Base-by-base conservation (phyloP, 64 coral and sea anemone genomes). In the Pachyseris speciosa region DNA sequence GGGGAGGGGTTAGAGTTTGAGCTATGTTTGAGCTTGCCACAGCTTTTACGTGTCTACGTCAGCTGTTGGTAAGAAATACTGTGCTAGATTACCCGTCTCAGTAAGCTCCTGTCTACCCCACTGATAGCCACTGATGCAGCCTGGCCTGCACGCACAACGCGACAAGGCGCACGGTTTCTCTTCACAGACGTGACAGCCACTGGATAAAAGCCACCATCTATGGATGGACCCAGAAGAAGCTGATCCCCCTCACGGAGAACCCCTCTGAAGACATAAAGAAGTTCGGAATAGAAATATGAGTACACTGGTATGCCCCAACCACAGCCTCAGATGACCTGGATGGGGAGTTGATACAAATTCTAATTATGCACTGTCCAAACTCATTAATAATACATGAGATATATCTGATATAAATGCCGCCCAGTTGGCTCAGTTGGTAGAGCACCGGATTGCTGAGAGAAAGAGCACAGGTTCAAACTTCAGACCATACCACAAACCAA, bases 91-190 rank as follows among this genome's bases (percentile, higher is more conserved):
- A 99, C 97, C 34, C 93, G 59, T 68, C 97, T 83, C 9, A 99
- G 85, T 36, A 90, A 26, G 9, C 61, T 72, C 80, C 86, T 95
- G 17, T 95, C 94, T 15, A 99, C 63, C 12, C 97, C 97, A 41
- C 66, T 93, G 5, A 99, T 55, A 16, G 97, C 97, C 17, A 95
- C 86, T 39, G 97, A 88, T 43, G 97, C 97, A 37, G 93, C 92
- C 25, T 95, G 94, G 17, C 97, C 97, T 66, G 97, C 97, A 26
- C 90, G 71, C 32, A 99, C 73, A 3, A 90, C 83, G 17, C 97
- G 87, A 67, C 97, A 99, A 7, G 97, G 78, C 3, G 93, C 86
- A 19, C 97, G 94, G 80, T 99, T 99, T 60, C 97, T 92, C 42
- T 95, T 95, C 7, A 99, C 42, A 20, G 97, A 95, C 50, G 68